Base-by-base conservation (phyloP, 1,140 invertebrate species). In the Arctopsyche grandis region DNA sequence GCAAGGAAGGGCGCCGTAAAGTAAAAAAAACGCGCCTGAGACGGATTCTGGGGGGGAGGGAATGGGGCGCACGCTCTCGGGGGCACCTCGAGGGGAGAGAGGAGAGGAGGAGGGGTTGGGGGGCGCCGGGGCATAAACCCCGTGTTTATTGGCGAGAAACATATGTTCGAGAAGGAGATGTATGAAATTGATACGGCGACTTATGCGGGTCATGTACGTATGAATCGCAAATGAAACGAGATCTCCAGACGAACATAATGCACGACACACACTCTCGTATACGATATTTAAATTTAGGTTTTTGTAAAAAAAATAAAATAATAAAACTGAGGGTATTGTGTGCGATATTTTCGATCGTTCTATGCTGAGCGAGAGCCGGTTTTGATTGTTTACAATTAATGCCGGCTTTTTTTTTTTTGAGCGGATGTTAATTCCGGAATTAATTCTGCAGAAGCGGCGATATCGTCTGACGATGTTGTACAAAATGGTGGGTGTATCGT, bases 1-100 rank as follows among this genome's bases (percentile, higher is more conserved):
- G 80, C 80, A 81, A 81, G 80, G 74, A 81, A 81, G 80, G 80
- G 80, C 71, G 80, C 75, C 76, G 66, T 81, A 81, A 78, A 81
- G 78, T 77, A 76, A 60, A 60, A 60, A 38, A 38, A 9, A 21
- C 58, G 22, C 48, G 12, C 9, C 38, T 7, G 70, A 74, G 70
- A 74, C 70, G 70, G 46, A 74, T 52, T 74, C 22, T 5, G 38
- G 7, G 38, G 46, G 69, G 69, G 63, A 5, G 63, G 5, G 16
- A 69, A 22, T 1, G 16, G 60, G 38, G 58, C 58, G 58, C 63
- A 14, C 63, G 63, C 63, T 16, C 63, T 22, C 22, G 24, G 63
- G 63, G 63, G 21, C 63, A 9, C 63, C 22, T 16, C 19, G 1
- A 16, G 56, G 56, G 56, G 56, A 16, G 56, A 7, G 7, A 74